Base-by-base conservation (phyloP, 2,113 vertebrate species). In the Oncorhynchus clarkii region DNA sequence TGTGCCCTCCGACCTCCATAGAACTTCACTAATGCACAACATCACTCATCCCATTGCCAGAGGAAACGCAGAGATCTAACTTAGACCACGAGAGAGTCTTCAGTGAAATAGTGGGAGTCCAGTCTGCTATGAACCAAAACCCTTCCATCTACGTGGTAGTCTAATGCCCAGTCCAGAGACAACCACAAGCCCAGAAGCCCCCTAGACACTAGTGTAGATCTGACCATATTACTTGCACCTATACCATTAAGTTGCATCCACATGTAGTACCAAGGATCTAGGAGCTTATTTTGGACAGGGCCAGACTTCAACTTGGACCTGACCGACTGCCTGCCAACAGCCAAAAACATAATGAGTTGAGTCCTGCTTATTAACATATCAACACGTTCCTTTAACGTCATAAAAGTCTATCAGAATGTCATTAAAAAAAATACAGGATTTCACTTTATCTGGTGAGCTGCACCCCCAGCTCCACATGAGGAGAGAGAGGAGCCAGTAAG, bases 11-110 rank as follows among this genome's bases (percentile, higher is more conserved):
- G 84, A 78, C 82, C 88, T 88, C 76, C 22, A 20, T 68, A 24
- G 82, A 83, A 79, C 70, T 59, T 67, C 77, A 67, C 80, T 87
- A 88, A 90, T 84, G 86, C 80, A 74, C 79, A 78, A 76, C 89
- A 90, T 91, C 72, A 88, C 82, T 89, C 80, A 90, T 70, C n/a
- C 60, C 74, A 81, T 60, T 79, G 72, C 49, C 39, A 57, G 71
- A 26, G 73, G 84, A 78, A 84, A 78, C 65, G 71, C 74, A 82
- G 73, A 51, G 49, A 81, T 73, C 67, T 64, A 65, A 80, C 70
- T 64, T n/a, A 27, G 51, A 24, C 13, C 48, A 24, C 13, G n/a
- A 64, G 18, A 68, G 60, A 60, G 60, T 76, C 54, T 18, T 34
- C 18, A 54, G 24, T 54, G 3, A 49, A 78, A 20, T 3, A 57